These are phyloP conservation scores for Hippopotamus amphibius DNA, from an alignment of 2,113 vertebrate genomes.

Conservation along the genomic window DNA sequence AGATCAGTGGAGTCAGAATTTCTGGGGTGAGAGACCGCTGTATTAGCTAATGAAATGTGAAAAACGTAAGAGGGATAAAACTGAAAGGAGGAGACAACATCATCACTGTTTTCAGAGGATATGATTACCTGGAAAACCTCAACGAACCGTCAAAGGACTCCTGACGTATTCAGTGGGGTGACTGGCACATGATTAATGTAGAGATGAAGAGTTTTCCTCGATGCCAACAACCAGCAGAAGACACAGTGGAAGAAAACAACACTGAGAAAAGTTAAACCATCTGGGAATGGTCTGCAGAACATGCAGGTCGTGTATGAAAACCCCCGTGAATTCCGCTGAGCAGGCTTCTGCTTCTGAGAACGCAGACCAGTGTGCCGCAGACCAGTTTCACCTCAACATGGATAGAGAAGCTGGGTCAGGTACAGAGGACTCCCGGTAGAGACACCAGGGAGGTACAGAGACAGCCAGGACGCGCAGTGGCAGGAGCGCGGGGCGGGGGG, in stretches of 20 bases:
- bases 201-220: background rate
- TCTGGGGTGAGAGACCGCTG: background rate
- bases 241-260: background rate
- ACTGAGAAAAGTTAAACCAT: rapidly evolving
- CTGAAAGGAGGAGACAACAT: background rate
- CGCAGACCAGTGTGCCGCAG: background rate
- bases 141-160: too few relatives aligned
- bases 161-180: background rate
- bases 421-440: background rate
- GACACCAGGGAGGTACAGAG: too few relatives aligned
- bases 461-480: background rate
- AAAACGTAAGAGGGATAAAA: background rate
- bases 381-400: background rate
- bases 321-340: background rate
- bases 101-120: background rate
- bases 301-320: background rate
- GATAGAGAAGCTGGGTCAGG: background rate
- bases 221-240: background rate
- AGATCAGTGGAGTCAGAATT: background rate
- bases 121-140: too few relatives aligned
- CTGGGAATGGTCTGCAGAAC: background rate
- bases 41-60: background rate
- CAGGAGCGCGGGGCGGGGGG: too few relatives aligned
- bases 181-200: background rate
- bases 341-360: background rate